Base-by-base conservation (phyloP, 2,888 invertebrate genomes). In the Phoenoteleia sp. region DNA sequence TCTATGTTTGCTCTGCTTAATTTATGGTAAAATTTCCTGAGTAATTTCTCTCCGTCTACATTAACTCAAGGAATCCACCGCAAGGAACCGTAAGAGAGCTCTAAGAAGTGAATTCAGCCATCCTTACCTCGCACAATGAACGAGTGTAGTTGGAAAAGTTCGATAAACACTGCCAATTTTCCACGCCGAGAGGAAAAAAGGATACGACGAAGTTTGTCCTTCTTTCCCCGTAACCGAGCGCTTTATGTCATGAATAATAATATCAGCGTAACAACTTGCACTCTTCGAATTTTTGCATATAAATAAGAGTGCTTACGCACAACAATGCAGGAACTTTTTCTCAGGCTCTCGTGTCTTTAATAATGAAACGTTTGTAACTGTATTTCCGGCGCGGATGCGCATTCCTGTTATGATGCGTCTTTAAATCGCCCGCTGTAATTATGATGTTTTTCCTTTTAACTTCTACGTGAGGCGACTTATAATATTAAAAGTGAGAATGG, bases 321-420 rank as follows among this genome's bases (percentile, higher is more conserved):
- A 52, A 60, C 62, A 74, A 74, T 58, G 74, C 74, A 52, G 39
- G 5, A 15, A 39, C 39, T 49, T 42, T 62, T 74, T 74, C 74
- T 74, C 74, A 74, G 52, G 62, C 74, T 74, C 29, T 56, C 47
- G 19, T 49, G 52, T 27, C 39, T 49, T 74, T 45, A 56, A 66
- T 75, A 75, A 64, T 75, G 64, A 66, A 64, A 75, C 56, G 64
- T 64, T 66, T 54, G 56, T 66, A 64, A 64, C 64, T 75, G 75
- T 45, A 66, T 19, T 64, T 75, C 75, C 75, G 75, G 75, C 54
- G 42, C 36, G 75, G 56, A 75, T 56, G 56, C 64, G 19, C 58
- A 9, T 49, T 23, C 52, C 39, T 49, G 49, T 74, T 60, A 42
- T 27, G 56, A 62, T 60, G 72, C 58, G 29, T 36, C 60, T 71